phyloP scores from a whole-genome alignment of 2,797 vertebrate species.

The Galago senegalensis region DNA sequence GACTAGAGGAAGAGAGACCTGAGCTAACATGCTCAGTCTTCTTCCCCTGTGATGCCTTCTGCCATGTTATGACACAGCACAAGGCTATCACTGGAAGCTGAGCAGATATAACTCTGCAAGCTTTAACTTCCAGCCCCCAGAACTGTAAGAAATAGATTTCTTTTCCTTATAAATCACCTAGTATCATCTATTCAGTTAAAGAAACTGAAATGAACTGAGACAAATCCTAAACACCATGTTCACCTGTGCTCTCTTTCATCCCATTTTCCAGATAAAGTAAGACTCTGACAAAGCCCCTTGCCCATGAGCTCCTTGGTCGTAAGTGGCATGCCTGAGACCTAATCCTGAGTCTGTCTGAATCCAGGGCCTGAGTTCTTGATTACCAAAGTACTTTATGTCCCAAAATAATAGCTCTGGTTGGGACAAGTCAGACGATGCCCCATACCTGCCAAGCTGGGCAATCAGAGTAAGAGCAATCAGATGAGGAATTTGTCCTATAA shows the following conservation, averaged over 20 bases:
- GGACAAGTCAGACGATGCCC: background rate
- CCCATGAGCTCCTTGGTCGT: too few species aligned
- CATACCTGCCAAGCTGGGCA: background rate
- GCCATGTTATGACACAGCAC: too few species aligned
- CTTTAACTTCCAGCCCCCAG: too few species aligned
- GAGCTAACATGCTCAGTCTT: too few species aligned
- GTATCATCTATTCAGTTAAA: too few species aligned
- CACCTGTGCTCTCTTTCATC: background rate
- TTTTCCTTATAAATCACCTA: too few species aligned
- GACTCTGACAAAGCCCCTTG: background rate
- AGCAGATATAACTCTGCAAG: too few species aligned
- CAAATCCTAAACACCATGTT: background rate
- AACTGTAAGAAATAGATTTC: too few species aligned
- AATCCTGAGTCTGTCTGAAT: background rate
- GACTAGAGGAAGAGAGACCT: too few species aligned
- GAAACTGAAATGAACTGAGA: too few species aligned
- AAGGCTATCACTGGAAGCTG: too few species aligned
- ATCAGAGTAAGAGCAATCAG: background rate
- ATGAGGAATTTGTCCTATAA: background rate
- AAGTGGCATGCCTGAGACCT: background rate
- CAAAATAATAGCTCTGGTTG: background rate
- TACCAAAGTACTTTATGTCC: background rate
- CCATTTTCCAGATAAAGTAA: background rate
- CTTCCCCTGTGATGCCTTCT: too few species aligned
- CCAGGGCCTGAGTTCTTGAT: background rate